Conservation (phyloP, 2,113 vertebrate genomes). For the Regulus satrapa region DNA sequence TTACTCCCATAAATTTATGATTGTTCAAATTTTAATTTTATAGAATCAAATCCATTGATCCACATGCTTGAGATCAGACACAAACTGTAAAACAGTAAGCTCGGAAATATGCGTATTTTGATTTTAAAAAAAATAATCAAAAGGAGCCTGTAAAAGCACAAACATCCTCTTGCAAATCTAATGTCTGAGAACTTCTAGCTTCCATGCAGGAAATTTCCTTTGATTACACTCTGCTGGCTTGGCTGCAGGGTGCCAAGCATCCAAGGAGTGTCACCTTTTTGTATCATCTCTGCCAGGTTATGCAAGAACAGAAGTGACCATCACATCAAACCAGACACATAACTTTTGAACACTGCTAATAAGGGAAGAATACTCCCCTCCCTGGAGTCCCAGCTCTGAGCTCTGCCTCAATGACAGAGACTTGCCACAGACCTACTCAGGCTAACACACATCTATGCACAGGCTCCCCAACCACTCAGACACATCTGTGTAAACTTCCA, state of each 20-base stretch:
- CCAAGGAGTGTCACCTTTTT: accelerated
- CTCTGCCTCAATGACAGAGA: background rate
- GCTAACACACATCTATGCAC: no score
- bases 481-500: background rate
- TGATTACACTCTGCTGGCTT: accelerated
- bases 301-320: background rate
- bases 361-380: background rate
- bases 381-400: background rate
- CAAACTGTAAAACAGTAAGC: background rate
- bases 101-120: background rate
- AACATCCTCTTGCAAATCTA: background rate
- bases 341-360: background rate
- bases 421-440: background rate
- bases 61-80: background rate
- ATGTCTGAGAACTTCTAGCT: background rate
- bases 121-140: background rate
- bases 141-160: background rate
- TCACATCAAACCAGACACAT: background rate
- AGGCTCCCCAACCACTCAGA: background rate
- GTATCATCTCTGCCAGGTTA: background rate
- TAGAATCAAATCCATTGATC: background rate
- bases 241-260: background rate
- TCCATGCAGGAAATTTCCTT: background rate
- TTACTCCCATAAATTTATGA: background rate
- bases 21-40: background rate